Evolutionary conservation across 2,113 vertebrate genomes (phyloP).

Genomic region (Lampris megalopsis): DNA sequence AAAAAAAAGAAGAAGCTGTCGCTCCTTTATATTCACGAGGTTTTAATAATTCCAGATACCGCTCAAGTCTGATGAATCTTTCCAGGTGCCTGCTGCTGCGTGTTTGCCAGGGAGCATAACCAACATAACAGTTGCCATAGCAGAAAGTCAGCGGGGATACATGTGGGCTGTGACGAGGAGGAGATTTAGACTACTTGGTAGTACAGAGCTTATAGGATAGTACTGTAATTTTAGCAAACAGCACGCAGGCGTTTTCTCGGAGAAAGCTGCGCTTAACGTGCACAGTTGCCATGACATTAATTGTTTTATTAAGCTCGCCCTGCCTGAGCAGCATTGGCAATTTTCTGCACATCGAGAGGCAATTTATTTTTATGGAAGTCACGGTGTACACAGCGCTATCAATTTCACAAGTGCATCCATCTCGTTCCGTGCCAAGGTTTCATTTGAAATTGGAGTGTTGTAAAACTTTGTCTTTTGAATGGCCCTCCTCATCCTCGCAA

Average conservation of each 20-base stretch:
- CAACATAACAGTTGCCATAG: constrained; percentile 46
- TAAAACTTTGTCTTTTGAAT: background rate
- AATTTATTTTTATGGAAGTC: constrained; percentile 18
- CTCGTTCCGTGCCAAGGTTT: constrained; percentile 1
- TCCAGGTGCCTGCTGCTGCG: background rate
- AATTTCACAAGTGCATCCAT: constrained; percentile 10
- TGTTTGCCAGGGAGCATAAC: constrained; percentile 10
- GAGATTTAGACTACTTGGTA: background rate
- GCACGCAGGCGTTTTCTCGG: constrained; percentile 43
- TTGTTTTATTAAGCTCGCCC: constrained; percentile 28
- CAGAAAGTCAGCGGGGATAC: constrained; percentile 29
- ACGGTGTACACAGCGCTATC: background rate
- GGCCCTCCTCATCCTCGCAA: no score
- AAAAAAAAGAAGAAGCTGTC: background rate
- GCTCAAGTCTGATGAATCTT: background rate
- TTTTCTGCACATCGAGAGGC: constrained; percentile 24
- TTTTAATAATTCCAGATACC: background rate
- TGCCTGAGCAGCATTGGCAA: constrained; percentile 11
- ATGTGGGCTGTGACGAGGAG: constrained; percentile 42
- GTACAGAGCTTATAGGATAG: constrained; percentile 32
- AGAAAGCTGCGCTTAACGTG: constrained; percentile 35
- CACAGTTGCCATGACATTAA: constrained; percentile 17
- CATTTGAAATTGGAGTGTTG: background rate
- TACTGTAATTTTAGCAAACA: constrained; percentile 31
- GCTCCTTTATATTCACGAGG: background rate